Evolutionary conservation across 1,140 invertebrate species (phyloP).

Genomic region (Aphis craccivora): DNA sequence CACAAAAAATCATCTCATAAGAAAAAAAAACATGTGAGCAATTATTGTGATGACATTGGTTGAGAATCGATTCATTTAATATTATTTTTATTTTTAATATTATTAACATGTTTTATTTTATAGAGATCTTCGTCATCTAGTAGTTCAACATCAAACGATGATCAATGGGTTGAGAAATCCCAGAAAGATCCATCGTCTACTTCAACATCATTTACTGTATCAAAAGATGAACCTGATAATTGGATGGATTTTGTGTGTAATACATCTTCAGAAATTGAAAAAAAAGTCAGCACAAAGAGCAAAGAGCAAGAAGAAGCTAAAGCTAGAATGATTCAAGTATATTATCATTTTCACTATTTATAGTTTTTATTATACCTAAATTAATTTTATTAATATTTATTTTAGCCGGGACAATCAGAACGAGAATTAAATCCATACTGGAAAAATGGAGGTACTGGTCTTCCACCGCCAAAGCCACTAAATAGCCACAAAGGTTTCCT

Average conservation of each 20-base stretch:
- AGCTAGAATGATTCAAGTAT: constrained; percentile 52
- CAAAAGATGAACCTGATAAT: constrained; percentile 37
- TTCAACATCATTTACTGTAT: not conserved
- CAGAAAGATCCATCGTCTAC: not conserved
- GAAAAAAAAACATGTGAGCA: constrained; percentile 42
- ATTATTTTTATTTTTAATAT: no score
- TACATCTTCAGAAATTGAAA: constrained; percentile 33
- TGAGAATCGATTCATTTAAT: not conserved
- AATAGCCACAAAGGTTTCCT: constrained; percentile 68
- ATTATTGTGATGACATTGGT: not conserved
- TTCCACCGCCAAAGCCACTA: constrained; percentile 67
- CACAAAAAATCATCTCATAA: constrained; percentile 34
- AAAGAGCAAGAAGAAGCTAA: constrained; percentile 40
- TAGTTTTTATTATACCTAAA: not conserved
- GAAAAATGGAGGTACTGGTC: constrained; percentile 85
- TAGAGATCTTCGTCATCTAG: constrained; percentile 34
- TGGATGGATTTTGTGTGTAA: constrained; percentile 55
- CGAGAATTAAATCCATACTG: constrained; percentile 92
- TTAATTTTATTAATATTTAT: constrained; percentile 6
- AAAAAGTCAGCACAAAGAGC: constrained; percentile 36
- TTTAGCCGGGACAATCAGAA: constrained; percentile 73
- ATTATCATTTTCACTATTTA: not conserved
- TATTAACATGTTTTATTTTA: not conserved
- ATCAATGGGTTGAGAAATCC: constrained; percentile 57
- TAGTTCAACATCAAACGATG: constrained; percentile 31